Evolutionary conservation across 64 coral and sea anemone species (phyloP).

Genomic region (Hydrozoanthus tunicans): DNA sequence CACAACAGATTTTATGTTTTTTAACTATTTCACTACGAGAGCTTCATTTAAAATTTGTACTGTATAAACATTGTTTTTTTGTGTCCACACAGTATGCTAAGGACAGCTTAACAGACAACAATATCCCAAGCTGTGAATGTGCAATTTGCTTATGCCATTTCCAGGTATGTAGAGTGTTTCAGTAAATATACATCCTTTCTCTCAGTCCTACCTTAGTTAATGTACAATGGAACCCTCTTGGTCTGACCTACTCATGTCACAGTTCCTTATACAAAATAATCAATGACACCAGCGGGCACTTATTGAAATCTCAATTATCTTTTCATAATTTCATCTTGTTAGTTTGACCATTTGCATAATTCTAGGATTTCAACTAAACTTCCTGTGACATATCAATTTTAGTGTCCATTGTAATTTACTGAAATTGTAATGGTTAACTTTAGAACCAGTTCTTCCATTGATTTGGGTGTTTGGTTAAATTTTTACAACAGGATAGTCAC

Average conservation of each 20-base stretch:
- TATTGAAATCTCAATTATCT: too few relatives aligned
- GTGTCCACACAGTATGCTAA: conserved; percentile 78
- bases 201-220: too few relatives aligned
- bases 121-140: conserved; percentile 94
- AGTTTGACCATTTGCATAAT: too few relatives aligned
- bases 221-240: too few relatives aligned
- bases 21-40: background rate
- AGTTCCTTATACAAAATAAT: too few relatives aligned
- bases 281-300: too few relatives aligned
- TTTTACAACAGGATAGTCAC: conserved; percentile 64
- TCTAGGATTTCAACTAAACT: too few relatives aligned
- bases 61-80: background rate
- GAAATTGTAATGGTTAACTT: background rate
- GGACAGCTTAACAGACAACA: conserved; percentile 96
- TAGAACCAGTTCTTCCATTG: background rate
- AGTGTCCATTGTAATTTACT: background rate
- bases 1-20: background rate
- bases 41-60: background rate
- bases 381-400: background rate
- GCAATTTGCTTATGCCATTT: conserved; percentile 95
- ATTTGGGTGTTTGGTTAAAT: background rate
- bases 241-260: too few relatives aligned
- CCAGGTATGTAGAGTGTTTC: conserved; percentile 58
- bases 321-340: too few relatives aligned
- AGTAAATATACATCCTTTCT: too few relatives aligned